These are phyloP conservation scores for Climacteris rufus DNA, from an alignment of 2,113 vertebrate species.

Conservation along the genomic window DNA sequence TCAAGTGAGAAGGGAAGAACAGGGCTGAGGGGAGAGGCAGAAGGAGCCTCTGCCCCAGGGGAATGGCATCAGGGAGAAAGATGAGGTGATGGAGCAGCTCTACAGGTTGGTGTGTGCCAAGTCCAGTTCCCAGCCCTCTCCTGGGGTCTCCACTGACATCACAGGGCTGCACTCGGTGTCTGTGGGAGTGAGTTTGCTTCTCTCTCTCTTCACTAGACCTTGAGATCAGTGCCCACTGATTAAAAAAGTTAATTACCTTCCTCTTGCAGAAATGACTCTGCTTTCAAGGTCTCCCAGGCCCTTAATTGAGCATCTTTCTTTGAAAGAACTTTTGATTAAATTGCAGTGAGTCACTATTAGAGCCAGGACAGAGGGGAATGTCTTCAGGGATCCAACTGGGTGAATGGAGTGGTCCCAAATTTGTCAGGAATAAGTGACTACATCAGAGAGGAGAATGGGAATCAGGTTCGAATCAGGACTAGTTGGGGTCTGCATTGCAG, in stretches of 20 bases:
- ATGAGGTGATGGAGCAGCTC: not conserved
- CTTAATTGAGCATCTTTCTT: not conserved
- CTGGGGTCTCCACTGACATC: accelerated
- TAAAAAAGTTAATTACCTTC: slow-evolving; percentile 35
- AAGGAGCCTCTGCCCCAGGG: not conserved
- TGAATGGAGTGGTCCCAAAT: not conserved
- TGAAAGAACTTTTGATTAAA: not conserved
- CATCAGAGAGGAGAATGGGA: not conserved
- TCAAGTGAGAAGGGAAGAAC: not conserved
- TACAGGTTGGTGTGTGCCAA: not conserved
- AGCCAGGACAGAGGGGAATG: not conserved
- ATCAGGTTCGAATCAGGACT: not conserved
- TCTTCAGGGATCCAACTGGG: not conserved
- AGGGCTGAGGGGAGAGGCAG: not conserved
- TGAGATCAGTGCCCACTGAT: slow-evolving; percentile 1
- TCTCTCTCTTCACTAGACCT: not conserved
- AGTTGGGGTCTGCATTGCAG: accelerated
- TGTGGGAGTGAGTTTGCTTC: not conserved
- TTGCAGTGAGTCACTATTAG: not conserved
- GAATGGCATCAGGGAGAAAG: not conserved
- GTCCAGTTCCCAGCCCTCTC: not conserved
- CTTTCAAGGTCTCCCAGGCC: not conserved
- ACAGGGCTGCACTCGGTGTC: not conserved
- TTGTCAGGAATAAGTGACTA: not conserved
- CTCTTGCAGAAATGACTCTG: not conserved